Base-by-base conservation (phyloP, 2,113 vertebrate species). In the Coptodon bakossiorum region DNA sequence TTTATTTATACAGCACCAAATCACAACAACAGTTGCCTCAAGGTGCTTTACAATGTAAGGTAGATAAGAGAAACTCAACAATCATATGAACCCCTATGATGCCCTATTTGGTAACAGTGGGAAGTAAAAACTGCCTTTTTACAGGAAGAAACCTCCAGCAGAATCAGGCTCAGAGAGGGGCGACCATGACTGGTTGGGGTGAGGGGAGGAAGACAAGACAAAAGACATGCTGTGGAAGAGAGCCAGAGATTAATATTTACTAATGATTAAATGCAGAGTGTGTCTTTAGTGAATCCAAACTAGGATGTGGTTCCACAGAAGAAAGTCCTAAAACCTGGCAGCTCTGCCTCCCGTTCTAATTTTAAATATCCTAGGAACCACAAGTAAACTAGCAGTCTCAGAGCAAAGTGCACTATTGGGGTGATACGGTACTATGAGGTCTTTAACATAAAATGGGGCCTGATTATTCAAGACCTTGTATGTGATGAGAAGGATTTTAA, bases 101-200 rank as follows among this genome's bases (percentile, higher is more conserved):
- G 31, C 31, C 59, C 59, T 63, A n/a, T 63, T 63, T 63, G 17
- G 17, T n/a, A 4, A 63, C 31, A 63, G 31, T 66, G 31, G 61
- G 31, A 7, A 66, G 6, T 12, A n/a, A 66, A 66, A 66, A 38
- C 34, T 38, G 31, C 4, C 31, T 66, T 38, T 66, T 5, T 38
- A n/a, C 34, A n/a, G 61, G 17, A 66, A 66, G 61, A n/a, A 66
- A 66, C 34, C 4, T 66, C 61, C 61, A 66, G 61, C 16, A 66
- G 61, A 66, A 66, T 36, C 19, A 0, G 61, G 34, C 34, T 66
- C 34, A 66, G 31, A 36, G 17, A 66, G 61, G 17, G 31, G 31
- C 2, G 34, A 5, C 61, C 34, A 66, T 66, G 4, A 66, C 34
- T 38, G 34, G 1, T n/a, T 66, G 31, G 31, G 17, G 17, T 66